Base-by-base conservation (phyloP, 2,888 invertebrate species). In the Pherbina coryleti region DNA sequence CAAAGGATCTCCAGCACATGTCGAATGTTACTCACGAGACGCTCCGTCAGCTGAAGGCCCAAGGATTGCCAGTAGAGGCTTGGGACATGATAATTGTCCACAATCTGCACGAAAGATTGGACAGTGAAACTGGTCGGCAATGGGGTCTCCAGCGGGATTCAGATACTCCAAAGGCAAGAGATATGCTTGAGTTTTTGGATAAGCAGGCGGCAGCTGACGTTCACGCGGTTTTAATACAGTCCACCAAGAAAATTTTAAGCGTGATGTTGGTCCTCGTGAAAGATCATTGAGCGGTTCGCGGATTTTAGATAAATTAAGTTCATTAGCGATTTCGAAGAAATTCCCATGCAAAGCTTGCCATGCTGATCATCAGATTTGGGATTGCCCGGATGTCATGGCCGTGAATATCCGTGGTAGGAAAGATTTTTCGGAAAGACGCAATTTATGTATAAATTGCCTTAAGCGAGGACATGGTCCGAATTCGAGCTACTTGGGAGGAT, bases 21-120 rank as follows among this genome's bases (percentile, higher is more conserved):
- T 44, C 44, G 11, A 44, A 11, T 44, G 44, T 11, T 14, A 44
- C 44, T 1, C 70, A 70, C n/a, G 70, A 57, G 31, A 60, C 1
- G 49, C 5, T 19, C 7, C n/a, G 60, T 19, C 14, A 14, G 3
- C n/a, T 19, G 60, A 62, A 49, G 28, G 9, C 19, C 22, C 57
- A 60, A 60, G 72, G 5, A 25, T 51, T 22, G 74, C 75, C 19
- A 66, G 79, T 37, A 77, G 75, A 22, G 72, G 77, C 2, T 74
- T 79, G 3, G 53, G 70, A n/a, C 79, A 76, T 37, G 44, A 44
- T 44, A 44, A 71, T 80, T 55, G 67, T 79, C 5, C 79, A 80
- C 19, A 80, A 79, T 57, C 77, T 76, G n/a, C 79, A 79, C n/a
- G 79, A 77, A 0, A 76, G 76, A 9, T 37, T 80, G 34, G 77